Evolutionary conservation across 2,888 invertebrate species (phyloP).

Genomic region (Macrostomum cliftonense): DNA sequence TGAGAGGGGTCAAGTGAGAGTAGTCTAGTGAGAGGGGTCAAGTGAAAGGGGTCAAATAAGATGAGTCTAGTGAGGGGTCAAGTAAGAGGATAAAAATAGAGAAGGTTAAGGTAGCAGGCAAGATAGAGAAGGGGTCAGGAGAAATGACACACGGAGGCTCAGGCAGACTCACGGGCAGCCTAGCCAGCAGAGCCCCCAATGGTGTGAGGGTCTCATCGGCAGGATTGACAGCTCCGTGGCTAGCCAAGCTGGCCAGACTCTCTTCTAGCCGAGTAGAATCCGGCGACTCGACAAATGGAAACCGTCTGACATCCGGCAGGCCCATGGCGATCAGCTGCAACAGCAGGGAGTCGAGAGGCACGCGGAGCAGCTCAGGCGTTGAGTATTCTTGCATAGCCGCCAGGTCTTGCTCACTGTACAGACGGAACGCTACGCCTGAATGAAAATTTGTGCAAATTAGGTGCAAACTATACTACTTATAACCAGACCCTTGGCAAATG

Average conservation of each 20-base stretch:
- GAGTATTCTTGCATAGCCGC: constrained; percentile 50
- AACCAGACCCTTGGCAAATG: too few species aligned
- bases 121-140: too few species aligned
- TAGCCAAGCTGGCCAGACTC: constrained; percentile 56
- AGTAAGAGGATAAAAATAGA: too few species aligned
- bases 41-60: too few species aligned
- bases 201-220: constrained; percentile 53
- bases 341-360: constrained; percentile 72
- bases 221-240: background rate
- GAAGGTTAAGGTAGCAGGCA: too few species aligned
- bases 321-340: constrained; percentile 77
- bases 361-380: constrained; percentile 76
- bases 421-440: constrained; percentile 60
- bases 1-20: too few species aligned
- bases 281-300: constrained; percentile 89
- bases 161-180: constrained; percentile 60
- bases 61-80: too few species aligned
- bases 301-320: constrained; percentile 62
- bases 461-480: too few species aligned
- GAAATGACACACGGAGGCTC: too few species aligned
- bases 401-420: constrained; percentile 58
- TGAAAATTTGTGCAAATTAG: constrained; percentile 31
- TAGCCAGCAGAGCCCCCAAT: constrained; percentile 58
- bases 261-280: constrained; percentile 62
- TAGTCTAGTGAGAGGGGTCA: too few species aligned